Evolutionary conservation across 2,888 invertebrate species (phyloP).

Genomic region (Chalcis sispes): DNA sequence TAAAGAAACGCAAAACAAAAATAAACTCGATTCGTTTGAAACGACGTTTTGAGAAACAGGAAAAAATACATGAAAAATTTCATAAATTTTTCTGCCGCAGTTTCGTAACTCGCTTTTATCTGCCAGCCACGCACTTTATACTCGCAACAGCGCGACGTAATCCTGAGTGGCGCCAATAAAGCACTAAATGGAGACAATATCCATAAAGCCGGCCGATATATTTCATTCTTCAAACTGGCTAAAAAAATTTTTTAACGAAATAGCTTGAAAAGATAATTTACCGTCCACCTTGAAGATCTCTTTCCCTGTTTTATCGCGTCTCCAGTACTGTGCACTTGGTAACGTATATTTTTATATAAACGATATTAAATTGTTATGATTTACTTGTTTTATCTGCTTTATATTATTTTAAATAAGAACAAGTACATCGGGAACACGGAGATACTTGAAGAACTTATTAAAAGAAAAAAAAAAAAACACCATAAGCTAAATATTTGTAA

Average conservation of each 20-base stretch:
- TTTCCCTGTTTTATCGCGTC: not conserved
- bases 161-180: constrained; percentile 23
- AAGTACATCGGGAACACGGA: no score
- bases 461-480: no score
- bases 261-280: not conserved
- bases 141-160: not conserved
- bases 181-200: constrained; percentile 16
- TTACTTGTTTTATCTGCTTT: no score
- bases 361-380: not conserved
- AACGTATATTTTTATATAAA: not conserved
- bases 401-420: no score
- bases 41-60: no score
- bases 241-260: not conserved
- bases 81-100: not conserved
- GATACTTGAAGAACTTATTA: no score
- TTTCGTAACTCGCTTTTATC: constrained; percentile 4
- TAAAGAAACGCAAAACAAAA: no score
- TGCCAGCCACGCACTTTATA: not conserved
- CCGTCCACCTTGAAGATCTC: not conserved
- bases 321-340: no score
- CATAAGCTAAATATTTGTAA: no score
- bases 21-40: no score
- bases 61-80: no score
- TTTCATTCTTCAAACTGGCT: not conserved
- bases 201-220: constrained; percentile 12